Conservation (phyloP, 2,797 vertebrate species). For the Periparus ater region DNA sequence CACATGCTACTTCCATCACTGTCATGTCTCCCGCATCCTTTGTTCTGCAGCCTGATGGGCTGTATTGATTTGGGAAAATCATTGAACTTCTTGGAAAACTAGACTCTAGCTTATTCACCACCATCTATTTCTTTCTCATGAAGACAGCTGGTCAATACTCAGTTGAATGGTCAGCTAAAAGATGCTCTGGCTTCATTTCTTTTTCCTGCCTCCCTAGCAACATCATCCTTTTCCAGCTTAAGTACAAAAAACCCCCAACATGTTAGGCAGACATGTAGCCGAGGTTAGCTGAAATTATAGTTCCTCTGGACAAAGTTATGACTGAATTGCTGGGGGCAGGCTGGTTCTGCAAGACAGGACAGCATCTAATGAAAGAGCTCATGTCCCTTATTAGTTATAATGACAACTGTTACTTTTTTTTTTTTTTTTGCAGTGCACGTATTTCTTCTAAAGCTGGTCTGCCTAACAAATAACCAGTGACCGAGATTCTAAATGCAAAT, state of each 20-base stretch:
- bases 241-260: conserved; percentile 23
- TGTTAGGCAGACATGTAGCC: conserved; percentile 19
- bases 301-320: background rate
- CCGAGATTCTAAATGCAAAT: background rate
- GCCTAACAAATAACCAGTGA: background rate
- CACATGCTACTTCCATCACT: conserved; percentile 77
- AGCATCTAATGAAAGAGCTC: background rate
- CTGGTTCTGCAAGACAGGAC: background rate
- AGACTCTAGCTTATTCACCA: conserved; percentile 78
- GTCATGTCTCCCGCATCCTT: conserved; percentile 72
- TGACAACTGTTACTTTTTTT: background rate
- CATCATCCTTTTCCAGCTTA: conserved; percentile 47
- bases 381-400: background rate
- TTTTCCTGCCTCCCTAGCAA: conserved; percentile 63
- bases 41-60: conserved; percentile 80
- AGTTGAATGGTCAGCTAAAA: conserved; percentile 76
- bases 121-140: conserved; percentile 78
- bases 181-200: conserved; percentile 68
- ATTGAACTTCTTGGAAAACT: conserved; percentile 82
- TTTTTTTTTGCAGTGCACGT: background rate
- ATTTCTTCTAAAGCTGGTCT: background rate
- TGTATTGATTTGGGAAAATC: conserved; percentile 83
- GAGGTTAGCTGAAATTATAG: background rate
- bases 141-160: conserved; percentile 83
- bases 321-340: background rate